A percentile compares a stretch with the other conserved stretches of the same genome.
These are phyloP conservation scores for Spea multiplicata DNA, from an alignment of 2,113 vertebrate genomes.

Conservation along the genomic window DNA sequence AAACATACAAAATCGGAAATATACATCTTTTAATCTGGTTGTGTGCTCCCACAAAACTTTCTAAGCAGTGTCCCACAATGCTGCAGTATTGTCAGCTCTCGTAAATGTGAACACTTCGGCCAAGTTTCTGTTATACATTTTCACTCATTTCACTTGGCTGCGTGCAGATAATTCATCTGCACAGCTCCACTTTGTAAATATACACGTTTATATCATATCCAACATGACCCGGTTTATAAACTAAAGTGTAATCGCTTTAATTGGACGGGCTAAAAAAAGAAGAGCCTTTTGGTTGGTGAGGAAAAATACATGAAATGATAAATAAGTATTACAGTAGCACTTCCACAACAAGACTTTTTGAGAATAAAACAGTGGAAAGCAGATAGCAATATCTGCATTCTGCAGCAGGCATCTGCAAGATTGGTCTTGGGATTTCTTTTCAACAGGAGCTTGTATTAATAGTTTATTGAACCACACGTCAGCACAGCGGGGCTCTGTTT, in stretches of 20 bases:
- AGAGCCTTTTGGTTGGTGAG: not conserved
- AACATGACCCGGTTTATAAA: too few relatives aligned
- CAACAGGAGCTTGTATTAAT: slow-evolving; percentile 40
- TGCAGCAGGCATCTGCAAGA: slow-evolving; percentile 4
- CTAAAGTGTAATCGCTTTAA: too few relatives aligned
- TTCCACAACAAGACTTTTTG: not conserved
- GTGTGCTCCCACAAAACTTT: too few relatives aligned
- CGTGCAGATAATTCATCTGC: not conserved
- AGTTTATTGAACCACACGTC: slow-evolving; percentile 42
- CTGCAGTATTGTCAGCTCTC: too few relatives aligned
- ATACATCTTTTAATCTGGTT: too few relatives aligned
- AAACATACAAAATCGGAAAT: too few relatives aligned
- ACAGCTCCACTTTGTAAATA: not conserved
- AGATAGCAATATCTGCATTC: slow-evolving; percentile 30
- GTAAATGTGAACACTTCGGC: too few relatives aligned
- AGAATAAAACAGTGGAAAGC: not conserved
- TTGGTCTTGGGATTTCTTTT: slow-evolving; percentile 25
- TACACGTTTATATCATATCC: too few relatives aligned
- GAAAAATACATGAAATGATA: not conserved
- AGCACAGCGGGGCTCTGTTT: slow-evolving; percentile 15
- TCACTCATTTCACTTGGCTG: too few relatives aligned
- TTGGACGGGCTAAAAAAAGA: too few relatives aligned
- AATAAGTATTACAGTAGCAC: not conserved
- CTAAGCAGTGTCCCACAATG: too few relatives aligned
- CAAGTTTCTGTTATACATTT: too few relatives aligned